phyloP scores from a whole-genome alignment of 2,888 invertebrate genomes.

The Chymomyza fuscimana region DNA sequence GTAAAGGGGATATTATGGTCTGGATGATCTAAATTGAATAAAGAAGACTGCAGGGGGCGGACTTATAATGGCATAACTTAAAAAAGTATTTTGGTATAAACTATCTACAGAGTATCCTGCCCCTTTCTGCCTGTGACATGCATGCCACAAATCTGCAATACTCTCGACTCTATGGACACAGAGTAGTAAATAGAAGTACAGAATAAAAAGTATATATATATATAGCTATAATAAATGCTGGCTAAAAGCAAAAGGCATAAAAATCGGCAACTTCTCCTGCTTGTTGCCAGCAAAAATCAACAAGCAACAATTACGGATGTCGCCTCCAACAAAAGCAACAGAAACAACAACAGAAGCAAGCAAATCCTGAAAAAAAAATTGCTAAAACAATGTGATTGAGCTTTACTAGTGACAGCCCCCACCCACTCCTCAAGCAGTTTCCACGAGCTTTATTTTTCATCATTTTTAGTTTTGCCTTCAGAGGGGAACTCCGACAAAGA shows the following conservation, averaged over 20 bases:
- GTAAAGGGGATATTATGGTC: too few species aligned
- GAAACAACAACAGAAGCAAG: constrained; percentile 21
- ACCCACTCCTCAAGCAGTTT: background rate
- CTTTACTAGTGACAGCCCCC: constrained; percentile 21
- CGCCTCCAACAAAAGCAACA: constrained; percentile 19
- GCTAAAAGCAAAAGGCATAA: constrained; percentile 14
- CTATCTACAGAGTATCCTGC: too few species aligned
- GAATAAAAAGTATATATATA: constrained; percentile 45
- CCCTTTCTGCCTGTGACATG: too few species aligned
- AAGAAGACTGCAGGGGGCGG: too few species aligned
- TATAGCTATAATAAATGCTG: constrained; percentile 11
- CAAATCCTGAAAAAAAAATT: constrained; percentile 21
- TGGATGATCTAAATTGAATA: too few species aligned
- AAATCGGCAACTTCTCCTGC: constrained; percentile 36
- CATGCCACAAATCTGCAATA: too few species aligned
- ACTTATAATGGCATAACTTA: too few species aligned
- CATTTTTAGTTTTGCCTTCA: background rate
- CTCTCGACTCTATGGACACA: too few species aligned
- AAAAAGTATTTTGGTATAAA: too few species aligned
- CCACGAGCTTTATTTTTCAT: background rate
- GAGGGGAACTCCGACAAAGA: constrained; percentile 40
- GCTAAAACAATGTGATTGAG: constrained; percentile 49
- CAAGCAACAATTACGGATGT: constrained; percentile 68
- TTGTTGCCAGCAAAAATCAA: constrained; percentile 60
- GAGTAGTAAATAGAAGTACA: background rate